phyloP scores from a whole-genome alignment of 2,113 vertebrate species.

The Muntiacus muntjak region DNA sequence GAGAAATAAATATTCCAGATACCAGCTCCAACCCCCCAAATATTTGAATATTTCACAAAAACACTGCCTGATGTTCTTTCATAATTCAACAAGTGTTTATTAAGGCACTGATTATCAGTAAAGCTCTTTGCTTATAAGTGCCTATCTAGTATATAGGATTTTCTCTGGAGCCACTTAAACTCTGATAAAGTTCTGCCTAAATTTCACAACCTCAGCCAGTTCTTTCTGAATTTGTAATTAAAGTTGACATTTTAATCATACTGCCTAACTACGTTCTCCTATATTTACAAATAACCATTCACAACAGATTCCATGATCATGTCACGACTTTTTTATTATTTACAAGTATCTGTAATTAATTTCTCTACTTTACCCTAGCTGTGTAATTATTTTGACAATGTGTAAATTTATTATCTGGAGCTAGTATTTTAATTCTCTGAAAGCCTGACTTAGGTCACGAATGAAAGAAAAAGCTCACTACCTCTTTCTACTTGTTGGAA shows the following conservation, averaged over 20 bases:
- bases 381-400: neutral
- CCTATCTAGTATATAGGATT: neutral
- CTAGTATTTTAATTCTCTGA: neutral
- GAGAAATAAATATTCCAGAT: neutral
- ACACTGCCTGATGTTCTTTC: neutral
- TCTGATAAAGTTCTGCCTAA: neutral
- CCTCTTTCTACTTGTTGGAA: neutral
- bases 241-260: neutral
- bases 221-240: neutral
- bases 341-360: neutral
- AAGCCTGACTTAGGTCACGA: neutral
- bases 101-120: neutral
- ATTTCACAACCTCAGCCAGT: neutral
- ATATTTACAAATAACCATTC: constrained; percentile 3
- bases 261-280: neutral
- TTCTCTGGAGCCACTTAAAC: neutral
- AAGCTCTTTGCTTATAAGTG: neutral
- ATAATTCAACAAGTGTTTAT: neutral
- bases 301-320: neutral
- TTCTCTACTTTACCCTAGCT: neutral
- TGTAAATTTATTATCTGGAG: neutral
- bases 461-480: neutral
- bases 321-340: neutral
- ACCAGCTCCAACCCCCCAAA: neutral
- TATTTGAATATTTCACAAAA: neutral